phyloP scores from a whole-genome alignment of 2,113 vertebrate genomes.

The Sylvietta virens region DNA sequence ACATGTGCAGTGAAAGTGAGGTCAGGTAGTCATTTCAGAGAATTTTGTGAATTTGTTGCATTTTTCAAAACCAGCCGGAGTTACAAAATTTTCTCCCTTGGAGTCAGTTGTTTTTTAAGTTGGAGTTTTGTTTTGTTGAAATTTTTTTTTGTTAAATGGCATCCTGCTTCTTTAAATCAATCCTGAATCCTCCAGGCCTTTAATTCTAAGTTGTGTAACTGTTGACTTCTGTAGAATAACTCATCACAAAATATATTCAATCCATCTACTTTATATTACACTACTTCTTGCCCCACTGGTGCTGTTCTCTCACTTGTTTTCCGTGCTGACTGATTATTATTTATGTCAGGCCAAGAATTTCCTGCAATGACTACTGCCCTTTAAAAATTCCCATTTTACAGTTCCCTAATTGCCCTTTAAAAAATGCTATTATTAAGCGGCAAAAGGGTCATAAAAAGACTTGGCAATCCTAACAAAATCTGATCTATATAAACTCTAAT shows the following conservation, averaged over 20 bases:
- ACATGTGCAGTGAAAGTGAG: not conserved
- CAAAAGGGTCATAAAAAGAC: not conserved
- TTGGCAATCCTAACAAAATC: not conserved
- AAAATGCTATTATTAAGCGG: not conserved
- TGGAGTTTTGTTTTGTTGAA: not conserved
- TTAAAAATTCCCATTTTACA: conserved; percentile 20
- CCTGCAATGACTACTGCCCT: not conserved
- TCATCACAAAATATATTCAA: not conserved
- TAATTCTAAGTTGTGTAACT: not conserved
- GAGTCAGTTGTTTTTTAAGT: not conserved
- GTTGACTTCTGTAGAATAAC: not conserved
- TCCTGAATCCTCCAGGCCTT: not conserved
- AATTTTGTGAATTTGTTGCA: not conserved
- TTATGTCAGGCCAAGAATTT: conserved; percentile 3
- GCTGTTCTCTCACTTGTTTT: not conserved
- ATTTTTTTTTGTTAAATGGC: not conserved
- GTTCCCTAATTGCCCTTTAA: not conserved
- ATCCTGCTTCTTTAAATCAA: not conserved
- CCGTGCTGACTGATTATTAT: not conserved
- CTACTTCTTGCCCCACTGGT: not conserved
- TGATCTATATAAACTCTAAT: not conserved
- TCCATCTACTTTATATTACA: not conserved
- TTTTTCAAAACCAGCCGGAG: not conserved
- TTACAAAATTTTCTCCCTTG: not conserved
- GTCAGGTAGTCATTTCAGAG: not conserved